Evolutionary conservation across 2,113 vertebrate genomes (phyloP).

Genomic region (Azemiops feae): DNA sequence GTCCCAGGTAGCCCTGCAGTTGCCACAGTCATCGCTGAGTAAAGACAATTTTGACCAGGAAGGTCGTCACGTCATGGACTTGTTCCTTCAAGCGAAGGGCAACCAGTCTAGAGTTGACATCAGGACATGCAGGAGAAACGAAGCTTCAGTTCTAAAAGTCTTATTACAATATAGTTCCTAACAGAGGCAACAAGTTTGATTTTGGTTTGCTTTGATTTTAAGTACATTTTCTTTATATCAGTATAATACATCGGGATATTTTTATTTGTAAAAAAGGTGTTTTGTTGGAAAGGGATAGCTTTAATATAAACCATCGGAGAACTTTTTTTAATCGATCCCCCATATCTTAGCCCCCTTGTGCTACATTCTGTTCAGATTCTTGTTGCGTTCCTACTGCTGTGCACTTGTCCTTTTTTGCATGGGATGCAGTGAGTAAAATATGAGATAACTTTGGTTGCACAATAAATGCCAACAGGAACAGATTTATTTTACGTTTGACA

Average conservation of each 20-base stretch:
- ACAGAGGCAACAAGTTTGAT: background rate
- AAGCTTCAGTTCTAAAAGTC: background rate
- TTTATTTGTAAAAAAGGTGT: background rate
- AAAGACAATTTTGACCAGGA: background rate
- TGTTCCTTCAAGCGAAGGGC: background rate
- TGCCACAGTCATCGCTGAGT: background rate
- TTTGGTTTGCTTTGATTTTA: background rate
- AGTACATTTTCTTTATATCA: background rate
- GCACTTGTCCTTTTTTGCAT: background rate
- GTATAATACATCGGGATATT: background rate
- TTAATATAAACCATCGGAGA: background rate
- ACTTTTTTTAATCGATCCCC: background rate
- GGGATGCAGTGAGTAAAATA: background rate
- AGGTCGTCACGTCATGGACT: background rate
- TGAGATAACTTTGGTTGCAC: background rate
- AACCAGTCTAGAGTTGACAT: background rate
- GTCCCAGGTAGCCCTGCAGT: background rate
- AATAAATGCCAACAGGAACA: constrained; percentile 8
- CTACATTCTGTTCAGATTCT: background rate
- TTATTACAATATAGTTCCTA: background rate
- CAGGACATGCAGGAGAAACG: background rate
- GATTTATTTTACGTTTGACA: constrained; percentile 22
- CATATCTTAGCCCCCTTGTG: background rate
- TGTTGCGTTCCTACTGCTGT: background rate
- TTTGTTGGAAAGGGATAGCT: background rate